phyloP scores from a whole-genome alignment of 2,888 invertebrate genomes.

The Strigamia maritima region DNA sequence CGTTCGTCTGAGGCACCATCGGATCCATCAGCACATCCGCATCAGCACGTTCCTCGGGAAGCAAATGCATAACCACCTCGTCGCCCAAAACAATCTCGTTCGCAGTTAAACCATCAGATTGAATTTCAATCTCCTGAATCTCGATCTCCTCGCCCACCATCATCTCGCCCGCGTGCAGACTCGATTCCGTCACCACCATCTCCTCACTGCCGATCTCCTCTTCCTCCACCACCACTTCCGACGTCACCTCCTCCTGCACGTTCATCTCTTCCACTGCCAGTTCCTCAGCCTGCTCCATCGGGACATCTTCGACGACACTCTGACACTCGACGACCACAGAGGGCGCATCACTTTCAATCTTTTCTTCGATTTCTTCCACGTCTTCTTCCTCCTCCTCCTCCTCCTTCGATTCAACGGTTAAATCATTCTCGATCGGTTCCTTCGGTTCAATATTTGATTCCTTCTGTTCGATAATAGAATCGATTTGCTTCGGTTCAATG shows the following conservation, averaged over 20 bases:
- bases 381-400: neutral
- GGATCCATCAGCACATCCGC: neutral
- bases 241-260: neutral
- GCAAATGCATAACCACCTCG: conserved; percentile 25
- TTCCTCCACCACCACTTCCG: neutral
- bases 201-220: neutral
- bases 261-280: neutral
- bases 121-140: conserved; percentile 38
- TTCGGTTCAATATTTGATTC: too few relatives aligned
- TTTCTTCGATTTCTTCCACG: too few relatives aligned
- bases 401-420: neutral
- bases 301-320: neutral
- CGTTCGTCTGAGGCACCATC: neutral
- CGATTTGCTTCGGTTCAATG: too few relatives aligned
- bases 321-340: neutral
- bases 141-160: conserved; percentile 38
- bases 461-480: too few relatives aligned
- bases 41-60: neutral
- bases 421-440: too few relatives aligned
- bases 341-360: too few relatives aligned
- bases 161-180: conserved; percentile 34
- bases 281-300: neutral
- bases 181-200: conserved; percentile 12
- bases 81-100: conserved; percentile 35
- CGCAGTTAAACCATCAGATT: conserved; percentile 13